These are phyloP conservation scores for Phortica magna DNA, from an alignment of 2,888 invertebrate species.

Conservation along the genomic window DNA sequence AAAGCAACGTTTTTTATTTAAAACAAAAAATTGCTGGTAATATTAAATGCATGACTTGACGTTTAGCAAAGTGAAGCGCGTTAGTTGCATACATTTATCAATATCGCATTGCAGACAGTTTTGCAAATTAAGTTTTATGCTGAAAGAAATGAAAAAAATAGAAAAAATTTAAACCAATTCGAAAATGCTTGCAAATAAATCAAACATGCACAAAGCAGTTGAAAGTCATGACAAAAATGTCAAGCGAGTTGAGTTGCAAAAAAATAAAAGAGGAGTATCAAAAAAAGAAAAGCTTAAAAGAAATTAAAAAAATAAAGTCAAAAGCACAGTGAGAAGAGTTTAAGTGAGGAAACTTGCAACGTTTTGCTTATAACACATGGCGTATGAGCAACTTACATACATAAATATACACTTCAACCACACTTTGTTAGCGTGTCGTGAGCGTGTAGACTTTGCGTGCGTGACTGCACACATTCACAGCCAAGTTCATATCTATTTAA, in stretches of 20 bases:
- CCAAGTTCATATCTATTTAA: not conserved
- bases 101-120: conserved; percentile 10
- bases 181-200: conserved; percentile 14
- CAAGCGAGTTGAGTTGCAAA: not conserved
- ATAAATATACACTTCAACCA: no score
- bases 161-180: conserved; percentile 6
- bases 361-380: not conserved
- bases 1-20: conserved; percentile 5
- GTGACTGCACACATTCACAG: not conserved
- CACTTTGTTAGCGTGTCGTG: not conserved
- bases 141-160: not conserved
- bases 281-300: not conserved
- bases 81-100: conserved; percentile 3
- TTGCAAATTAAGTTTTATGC: not conserved
- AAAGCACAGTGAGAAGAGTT: not conserved
- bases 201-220: conserved; percentile 13
- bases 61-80: not conserved
- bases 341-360: not conserved
- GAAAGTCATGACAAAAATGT: not conserved
- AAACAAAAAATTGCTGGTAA: not conserved
- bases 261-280: not conserved
- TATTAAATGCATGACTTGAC: conserved; percentile 7
- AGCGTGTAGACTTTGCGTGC: conserved; percentile 12
- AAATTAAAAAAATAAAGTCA: not conserved
- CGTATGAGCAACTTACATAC: not conserved